Evolutionary conservation across 2,888 invertebrate genomes (phyloP), one percentile per base, ranked within the genome.

Genomic region (Lydus trimaculatus): DNA sequence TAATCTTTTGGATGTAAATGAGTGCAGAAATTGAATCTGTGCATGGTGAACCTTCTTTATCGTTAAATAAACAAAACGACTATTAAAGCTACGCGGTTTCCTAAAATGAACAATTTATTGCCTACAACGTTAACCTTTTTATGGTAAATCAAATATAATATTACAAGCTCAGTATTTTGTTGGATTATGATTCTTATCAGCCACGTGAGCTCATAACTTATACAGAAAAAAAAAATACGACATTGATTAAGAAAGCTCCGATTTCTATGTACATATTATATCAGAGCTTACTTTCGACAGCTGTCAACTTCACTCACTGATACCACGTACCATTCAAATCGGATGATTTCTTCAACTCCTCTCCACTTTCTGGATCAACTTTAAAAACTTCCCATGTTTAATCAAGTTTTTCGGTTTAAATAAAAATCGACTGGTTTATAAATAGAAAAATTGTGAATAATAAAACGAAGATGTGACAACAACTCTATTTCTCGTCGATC

Each of bases 71-170:
- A 69, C 28, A 67, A 63, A 64, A 69, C n/a, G 70, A 65, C 67
- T 70, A 72, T 72, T 72, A 67, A 28, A 28, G 28, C 4, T 28
- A 28, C 28, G 28, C 28, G 28, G 4, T 4, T 28, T 28, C 28
- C 4, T 28, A 28, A 28, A 28, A 4, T 28, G 28, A 4, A 28
- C 28, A 28, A 28, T 28, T 28, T 28, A 28, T 28, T 28, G 4
- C 28, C 28, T 28, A 28, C 28, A 28, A 28, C 4, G 4, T 28
- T 28, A 28, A 28, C 28, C 28, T 3, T 28, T 28, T 28, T 28
- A 28, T 28, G 28, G 28, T 28, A 3, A 28, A 72, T 67, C 67
- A 66, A 72, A 65, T 67, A 66, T 63, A 70, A 72, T 72, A n/a
- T n/a, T n/a, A 5, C n/a, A 43, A 43, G n/a, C 7, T 33, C 7